Evolutionary conservation across 1,140 invertebrate genomes (phyloP).

Genomic region (Meteorus sp.): DNA sequence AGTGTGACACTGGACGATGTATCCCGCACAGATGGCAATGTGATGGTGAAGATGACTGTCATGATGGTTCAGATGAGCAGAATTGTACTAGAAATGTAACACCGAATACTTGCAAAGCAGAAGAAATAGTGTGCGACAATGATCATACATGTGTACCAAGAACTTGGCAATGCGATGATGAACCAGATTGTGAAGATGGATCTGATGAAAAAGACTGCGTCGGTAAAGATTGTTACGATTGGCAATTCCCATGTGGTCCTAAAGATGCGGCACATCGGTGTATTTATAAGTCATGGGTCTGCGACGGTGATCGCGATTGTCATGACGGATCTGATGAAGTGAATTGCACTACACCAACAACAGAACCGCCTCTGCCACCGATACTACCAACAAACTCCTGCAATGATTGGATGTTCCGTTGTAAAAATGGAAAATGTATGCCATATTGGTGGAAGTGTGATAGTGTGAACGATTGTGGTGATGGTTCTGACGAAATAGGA

Average conservation of each 20-base stretch:
- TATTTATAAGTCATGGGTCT: conserved; percentile 64
- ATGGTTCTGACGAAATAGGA: conserved; percentile 75
- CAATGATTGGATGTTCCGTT: conserved; percentile 76
- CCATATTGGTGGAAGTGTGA: conserved; percentile 82
- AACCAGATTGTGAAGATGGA: conserved; percentile 55
- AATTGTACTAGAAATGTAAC: conserved; percentile 52
- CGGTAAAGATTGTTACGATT: conserved; percentile 52
- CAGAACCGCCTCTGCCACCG: conserved; percentile 39
- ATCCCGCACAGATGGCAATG: conserved; percentile 66
- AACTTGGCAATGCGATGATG: conserved; percentile 65
- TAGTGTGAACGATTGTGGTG: conserved; percentile 75
- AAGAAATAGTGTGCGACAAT: conserved; percentile 60
- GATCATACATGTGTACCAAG: conserved; percentile 59
- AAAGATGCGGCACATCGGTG: conserved; percentile 41
- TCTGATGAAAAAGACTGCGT: conserved; percentile 49
- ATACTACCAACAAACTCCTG: conserved; percentile 59
- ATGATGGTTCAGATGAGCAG: conserved; percentile 71
- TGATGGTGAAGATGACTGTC: conserved; percentile 67
- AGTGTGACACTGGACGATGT: conserved; percentile 65
- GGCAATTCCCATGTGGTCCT: conserved; percentile 56
- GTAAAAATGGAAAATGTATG: conserved; percentile 76
- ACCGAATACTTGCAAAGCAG: conserved; percentile 50
- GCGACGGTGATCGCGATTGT: conserved; percentile 75
- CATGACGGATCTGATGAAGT: conserved; percentile 70
- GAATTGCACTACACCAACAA: conserved; percentile 60